Evolutionary conservation across 2,797 vertebrate species (phyloP).

Genomic region (Sebastes taczanowskii): DNA sequence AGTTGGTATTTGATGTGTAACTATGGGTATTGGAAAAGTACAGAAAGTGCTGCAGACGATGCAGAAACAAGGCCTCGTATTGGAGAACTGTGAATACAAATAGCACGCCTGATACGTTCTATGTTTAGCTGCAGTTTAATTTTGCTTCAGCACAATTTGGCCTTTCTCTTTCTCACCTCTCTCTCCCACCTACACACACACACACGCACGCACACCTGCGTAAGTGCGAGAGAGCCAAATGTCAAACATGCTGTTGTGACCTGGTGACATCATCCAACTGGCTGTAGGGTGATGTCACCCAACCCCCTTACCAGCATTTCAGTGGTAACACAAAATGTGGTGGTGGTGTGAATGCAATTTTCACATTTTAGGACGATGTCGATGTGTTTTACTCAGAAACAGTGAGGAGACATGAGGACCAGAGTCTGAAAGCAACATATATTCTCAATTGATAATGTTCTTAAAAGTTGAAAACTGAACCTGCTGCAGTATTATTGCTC

Average conservation of each 20-base stretch:
- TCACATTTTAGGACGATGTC: neutral
- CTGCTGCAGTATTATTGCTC: neutral
- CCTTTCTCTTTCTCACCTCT: neutral
- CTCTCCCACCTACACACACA: neutral
- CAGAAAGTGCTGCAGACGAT: neutral
- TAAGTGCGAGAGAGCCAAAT: neutral
- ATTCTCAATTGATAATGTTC: neutral
- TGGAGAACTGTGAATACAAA: neutral
- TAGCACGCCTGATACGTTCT: neutral
- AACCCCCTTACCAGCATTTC: conserved; percentile 21
- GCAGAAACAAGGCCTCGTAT: neutral
- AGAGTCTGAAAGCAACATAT: neutral
- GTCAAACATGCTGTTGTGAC: neutral
- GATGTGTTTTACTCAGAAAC: neutral
- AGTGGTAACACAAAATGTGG: conserved; percentile 3
- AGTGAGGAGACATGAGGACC: neutral
- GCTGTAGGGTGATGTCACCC: neutral
- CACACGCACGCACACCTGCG: neutral
- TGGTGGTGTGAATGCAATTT: conserved; percentile 2
- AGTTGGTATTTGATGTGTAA: no score
- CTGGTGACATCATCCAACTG: neutral
- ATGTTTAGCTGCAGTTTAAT: neutral
- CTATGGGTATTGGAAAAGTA: no score
- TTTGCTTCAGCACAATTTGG: neutral
- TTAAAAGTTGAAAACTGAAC: neutral